phyloP scores from a whole-genome alignment of 2,888 invertebrate species.

The Xylophagus ater region DNA sequence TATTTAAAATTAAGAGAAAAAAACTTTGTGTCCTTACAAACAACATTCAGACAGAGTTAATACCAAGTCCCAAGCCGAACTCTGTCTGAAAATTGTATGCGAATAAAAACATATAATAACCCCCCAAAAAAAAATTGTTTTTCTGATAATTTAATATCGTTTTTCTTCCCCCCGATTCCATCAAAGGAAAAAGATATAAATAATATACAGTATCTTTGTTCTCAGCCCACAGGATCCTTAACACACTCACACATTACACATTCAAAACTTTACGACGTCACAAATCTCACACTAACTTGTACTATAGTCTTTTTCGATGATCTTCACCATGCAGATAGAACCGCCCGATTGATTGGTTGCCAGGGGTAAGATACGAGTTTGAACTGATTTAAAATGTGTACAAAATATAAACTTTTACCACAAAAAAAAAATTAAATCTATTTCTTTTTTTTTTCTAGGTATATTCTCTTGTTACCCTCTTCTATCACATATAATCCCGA shows the following conservation, averaged over 20 bases:
- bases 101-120: constrained; percentile 8
- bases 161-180: not conserved
- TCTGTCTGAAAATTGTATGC: constrained; percentile 36
- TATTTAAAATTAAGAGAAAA: constrained; percentile 7
- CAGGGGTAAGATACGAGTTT: no score
- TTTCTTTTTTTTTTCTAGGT: no score
- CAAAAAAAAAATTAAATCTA: no score
- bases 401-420: no score
- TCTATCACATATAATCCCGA: constrained; percentile 5
- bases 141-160: constrained; percentile 3
- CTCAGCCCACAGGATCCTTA: not conserved
- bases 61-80: constrained; percentile 30
- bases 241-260: not conserved
- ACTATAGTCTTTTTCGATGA: no score
- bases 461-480: no score
- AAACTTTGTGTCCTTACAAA: constrained; percentile 20
- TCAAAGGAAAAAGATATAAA: not conserved
- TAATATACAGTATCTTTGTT: not conserved
- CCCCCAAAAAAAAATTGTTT: constrained; percentile 8
- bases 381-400: no score
- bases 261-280: no score
- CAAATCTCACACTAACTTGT: no score
- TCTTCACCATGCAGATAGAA: no score
- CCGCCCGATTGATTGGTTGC: no score
- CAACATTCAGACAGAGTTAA: constrained; percentile 37